Conservation (phyloP, 2,113 vertebrate genomes). For the Chamaea fasciata region DNA sequence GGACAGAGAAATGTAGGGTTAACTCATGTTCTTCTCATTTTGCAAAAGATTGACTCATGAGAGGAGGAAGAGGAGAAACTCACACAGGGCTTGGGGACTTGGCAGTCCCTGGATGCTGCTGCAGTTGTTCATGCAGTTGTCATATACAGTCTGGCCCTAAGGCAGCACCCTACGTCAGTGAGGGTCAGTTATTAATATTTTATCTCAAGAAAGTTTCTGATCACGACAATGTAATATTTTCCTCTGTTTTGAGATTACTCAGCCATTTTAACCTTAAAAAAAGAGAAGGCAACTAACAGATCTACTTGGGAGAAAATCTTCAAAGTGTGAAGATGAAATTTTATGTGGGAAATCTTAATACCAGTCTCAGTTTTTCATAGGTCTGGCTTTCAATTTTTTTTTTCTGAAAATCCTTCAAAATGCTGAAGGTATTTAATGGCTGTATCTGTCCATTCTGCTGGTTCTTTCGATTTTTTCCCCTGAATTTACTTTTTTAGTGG, state of each 20-base stretch:
- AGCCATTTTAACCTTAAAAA: background rate
- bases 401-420: background rate
- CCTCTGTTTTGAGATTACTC: background rate
- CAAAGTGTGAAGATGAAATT: background rate
- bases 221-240: background rate
- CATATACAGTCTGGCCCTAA: background rate
- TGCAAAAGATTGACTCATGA: background rate
- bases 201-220: background rate
- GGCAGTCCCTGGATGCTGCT: background rate
- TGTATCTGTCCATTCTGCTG: background rate
- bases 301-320: background rate
- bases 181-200: background rate
- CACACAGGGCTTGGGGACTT: background rate
- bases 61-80: background rate
- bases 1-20: background rate
- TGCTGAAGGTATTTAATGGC: background rate
- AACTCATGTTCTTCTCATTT: accelerated
- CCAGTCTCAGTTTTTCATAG: background rate
- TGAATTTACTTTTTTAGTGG: background rate
- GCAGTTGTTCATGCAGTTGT: background rate
- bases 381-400: background rate
- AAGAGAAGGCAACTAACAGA: background rate
- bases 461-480: accelerated
- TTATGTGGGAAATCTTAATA: background rate
- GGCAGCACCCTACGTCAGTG: background rate